Evolutionary conservation across 1,140 invertebrate genomes (phyloP).

Genomic region (Drosophila albomicans): DNA sequence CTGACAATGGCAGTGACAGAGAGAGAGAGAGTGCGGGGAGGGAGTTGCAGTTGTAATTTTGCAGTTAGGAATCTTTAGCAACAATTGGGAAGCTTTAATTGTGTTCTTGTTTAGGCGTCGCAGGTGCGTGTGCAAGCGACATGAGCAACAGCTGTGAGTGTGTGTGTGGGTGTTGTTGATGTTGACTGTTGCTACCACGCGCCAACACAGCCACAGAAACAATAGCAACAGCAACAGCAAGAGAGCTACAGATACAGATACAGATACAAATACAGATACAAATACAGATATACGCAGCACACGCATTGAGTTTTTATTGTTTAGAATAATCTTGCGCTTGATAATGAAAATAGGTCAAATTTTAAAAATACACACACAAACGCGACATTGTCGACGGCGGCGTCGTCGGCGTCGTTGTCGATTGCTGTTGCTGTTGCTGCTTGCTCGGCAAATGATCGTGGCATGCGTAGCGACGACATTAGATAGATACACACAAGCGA

Average conservation of each 20-base stretch:
- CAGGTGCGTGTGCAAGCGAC: conserved; percentile 38
- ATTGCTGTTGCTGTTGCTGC: conserved; percentile 4
- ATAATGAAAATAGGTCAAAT: conserved; percentile 84
- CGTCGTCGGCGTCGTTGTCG: conserved; percentile 4
- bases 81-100: conserved; percentile 12
- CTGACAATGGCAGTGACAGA: too few relatives aligned
- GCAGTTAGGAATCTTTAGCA: background rate
- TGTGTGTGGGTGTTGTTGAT: conserved; percentile 29
- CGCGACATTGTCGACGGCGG: conserved; percentile 68
- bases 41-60: conserved; percentile 7
- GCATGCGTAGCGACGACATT: conserved; percentile 49
- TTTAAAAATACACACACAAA: conserved; percentile 84
- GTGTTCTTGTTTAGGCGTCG: conserved; percentile 20
- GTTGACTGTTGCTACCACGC: conserved; percentile 55
- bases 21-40: background rate
- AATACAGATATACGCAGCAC: conserved; percentile 43
- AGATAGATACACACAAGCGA: conserved; percentile 37
- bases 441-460: conserved; percentile 38
- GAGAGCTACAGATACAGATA: conserved; percentile 5
- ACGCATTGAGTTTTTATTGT: conserved; percentile 69
- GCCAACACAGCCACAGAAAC: conserved; percentile 35
- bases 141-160: conserved; percentile 34
- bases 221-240: conserved; percentile 16
- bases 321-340: conserved; percentile 84
- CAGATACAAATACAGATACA: conserved; percentile 22